Percentiles rank a stretch among this genome's conserved stretches.
Evolutionary conservation across 2,113 vertebrate genomes (phyloP).

Genomic region (Anoura caudifer): DNA sequence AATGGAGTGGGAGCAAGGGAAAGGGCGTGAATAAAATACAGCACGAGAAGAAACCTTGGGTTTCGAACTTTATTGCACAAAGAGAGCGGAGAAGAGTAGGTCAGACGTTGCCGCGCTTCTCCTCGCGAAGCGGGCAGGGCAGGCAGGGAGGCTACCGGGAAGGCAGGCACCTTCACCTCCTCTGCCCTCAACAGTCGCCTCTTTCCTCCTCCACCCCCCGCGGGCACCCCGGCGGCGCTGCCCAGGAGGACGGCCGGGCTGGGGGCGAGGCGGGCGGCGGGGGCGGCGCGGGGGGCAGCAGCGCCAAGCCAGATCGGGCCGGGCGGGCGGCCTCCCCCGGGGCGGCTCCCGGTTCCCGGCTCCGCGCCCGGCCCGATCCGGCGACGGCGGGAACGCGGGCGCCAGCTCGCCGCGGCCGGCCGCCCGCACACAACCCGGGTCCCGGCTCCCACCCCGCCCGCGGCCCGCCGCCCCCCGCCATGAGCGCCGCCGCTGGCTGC

Average conservation of each 20-base stretch:
- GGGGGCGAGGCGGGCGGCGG: background rate
- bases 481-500: conserved; percentile 79
- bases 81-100: conserved; percentile 35
- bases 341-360: conserved; percentile 34
- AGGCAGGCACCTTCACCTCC: conserved; percentile 62
- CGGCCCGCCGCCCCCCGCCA: conserved; percentile 70
- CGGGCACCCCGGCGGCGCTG: conserved; percentile 47
- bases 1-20: background rate
- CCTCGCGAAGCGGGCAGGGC: conserved; percentile 4
- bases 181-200: conserved; percentile 47
- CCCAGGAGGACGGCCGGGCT: background rate
- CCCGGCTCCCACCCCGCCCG: conserved; percentile 58
- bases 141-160: background rate
- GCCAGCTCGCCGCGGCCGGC: conserved; percentile 55
- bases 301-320: background rate
- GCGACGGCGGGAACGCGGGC: conserved; percentile 53
- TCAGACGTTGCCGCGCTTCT: conserved; percentile 32
- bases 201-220: conserved; percentile 53
- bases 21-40: conserved; percentile 65
- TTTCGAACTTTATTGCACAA: conserved; percentile 77
- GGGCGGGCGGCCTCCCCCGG: conserved; percentile 60
- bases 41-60: conserved; percentile 63
- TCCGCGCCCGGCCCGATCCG: conserved; percentile 6
- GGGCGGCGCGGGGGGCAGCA: background rate
- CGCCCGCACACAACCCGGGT: conserved; percentile 52